Base-by-base conservation (phyloP, 1,140 invertebrate species). In the Ganaspis sp. region DNA sequence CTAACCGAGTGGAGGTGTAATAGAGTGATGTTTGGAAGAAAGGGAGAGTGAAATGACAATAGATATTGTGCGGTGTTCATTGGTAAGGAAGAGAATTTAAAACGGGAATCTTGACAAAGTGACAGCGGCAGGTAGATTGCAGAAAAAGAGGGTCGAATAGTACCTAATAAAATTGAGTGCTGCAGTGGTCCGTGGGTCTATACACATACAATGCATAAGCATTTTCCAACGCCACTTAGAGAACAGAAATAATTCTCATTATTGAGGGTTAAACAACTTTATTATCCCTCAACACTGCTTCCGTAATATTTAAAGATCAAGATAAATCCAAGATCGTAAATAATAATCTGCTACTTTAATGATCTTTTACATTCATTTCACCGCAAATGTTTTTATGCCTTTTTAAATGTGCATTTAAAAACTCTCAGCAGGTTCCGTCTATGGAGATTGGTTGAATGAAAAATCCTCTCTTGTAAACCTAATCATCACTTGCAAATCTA, bases 1-100 rank as follows among this genome's bases (percentile, higher is more conserved):
- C 0, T 38, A 29, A n/a, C 21, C 12, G 29, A 5, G 8, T 17
- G 17, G 12, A 64, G 12, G 29, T 64, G 23, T 29, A 64, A 64
- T 64, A 29, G 21, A 64, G 58, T 64, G 23, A 64, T 17, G 37
- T 17, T 64, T 12, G 4, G 19, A 70, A 26, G 26, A 15, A n/a
- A 15, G n/a, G 12, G n/a, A 45, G 15, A 49, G 45, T 49, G 15
- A 49, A 40, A 26, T 6, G 17, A 40, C 45, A 79, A 76, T 73
- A 12, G 58, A 70, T 53, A 76, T 76, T 76, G 69, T 73, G 74
- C 40, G 74, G 71, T 37, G 38, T 76, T 70, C 23, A 17, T 26
- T 76, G 71, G 75, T 73, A 79, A 38, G 45, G 1, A 34, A 12
- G 58, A 49, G 9, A 45, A 49, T 17, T 49, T 15, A 45, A 70